Base-by-base conservation (phyloP, 2,888 invertebrate genomes). In the Microctonus brassicae region DNA sequence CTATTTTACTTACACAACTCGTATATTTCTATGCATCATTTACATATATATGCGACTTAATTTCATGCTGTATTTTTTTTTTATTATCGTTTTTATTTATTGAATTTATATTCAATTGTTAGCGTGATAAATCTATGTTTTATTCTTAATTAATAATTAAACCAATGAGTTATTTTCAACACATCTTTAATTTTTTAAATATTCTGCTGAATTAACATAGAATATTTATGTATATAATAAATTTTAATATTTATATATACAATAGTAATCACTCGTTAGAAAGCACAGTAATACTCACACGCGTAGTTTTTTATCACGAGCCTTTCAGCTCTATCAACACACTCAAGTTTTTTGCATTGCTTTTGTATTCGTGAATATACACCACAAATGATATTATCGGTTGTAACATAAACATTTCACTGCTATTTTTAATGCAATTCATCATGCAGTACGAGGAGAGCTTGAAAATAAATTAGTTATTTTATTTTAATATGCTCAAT, bases 361-460 rank as follows among this genome's bases (percentile, higher is more conserved):
- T 62, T 62, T 42, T 7, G 42, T 39, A 39, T 33, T 29, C 6
- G 39, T n/a, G 13, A 39, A 39, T n/a, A n/a, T 24, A 22, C 20
- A 22, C 42, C 24, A 24, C 20, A 17, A 7, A 42, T 13, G 20
- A 62, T 42, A 39, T 24, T 39, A 62, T 62, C 61, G n/a, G 20
- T 24, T 13, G 13, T 10, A 26, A 7, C 24, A 36, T 62, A 39
- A 62, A 62, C 42, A 36, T 62, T 62, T 36, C 61, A 62, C 39
- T 62, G 61, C 13, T 24, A n/a, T 62, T 13, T 62, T 61, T 42
- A 39, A 62, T 42, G 61, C 42, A 39, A 62, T 62, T 39, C n/a
- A 10, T 61, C 58, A 58, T 58, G 34, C 34, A 34, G 26, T 26
- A 3, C 13, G 24, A 7, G 58, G 34, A 29, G 34, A 29, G 34